Base-by-base conservation (phyloP, 1,140 invertebrate species). In the Zaprionus lachaisei region DNA sequence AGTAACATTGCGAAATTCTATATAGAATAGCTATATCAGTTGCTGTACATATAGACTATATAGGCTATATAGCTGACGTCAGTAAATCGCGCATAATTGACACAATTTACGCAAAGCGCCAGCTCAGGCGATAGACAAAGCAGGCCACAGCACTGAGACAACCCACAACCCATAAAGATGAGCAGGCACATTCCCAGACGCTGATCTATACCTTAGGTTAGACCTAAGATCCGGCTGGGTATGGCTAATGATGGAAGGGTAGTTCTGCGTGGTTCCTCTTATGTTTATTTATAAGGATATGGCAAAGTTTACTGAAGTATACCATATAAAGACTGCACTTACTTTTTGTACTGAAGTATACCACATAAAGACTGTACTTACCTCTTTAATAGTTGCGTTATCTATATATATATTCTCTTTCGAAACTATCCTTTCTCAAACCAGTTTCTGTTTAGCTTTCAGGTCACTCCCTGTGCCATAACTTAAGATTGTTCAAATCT, bases 61-160 rank as follows among this genome's bases (percentile, higher is more conserved):
- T 56, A 49, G 12, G 17, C 20, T 57, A 12, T 57, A 12, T 5
- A 28, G 38, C 51, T 75, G 66, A 70, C 68, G 68, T 58, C 44
- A 60, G 57, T 71, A 14, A 64, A 58, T 28, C 68, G 41, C 61
- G 37, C 55, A 17, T 14, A 62, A 62, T 56, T 77, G 69, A 72
- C 69, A 77, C 22, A 72, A 61, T 77, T 77, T 56, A 64, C 60
- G 24, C 73, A 70, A 64, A 72, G 20, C 56, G 68, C 20, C 56
- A 56, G 56, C 38, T 77, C 63, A 72, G 24, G 72, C 72, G 58
- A 75, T 76, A n/a, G 28, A 47, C 56, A 61, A 44, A 67, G 60
- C 41, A 51, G 47, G 54, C 57, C 57, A 65, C 2, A 15, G 14
- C 2, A 15, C 4, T 37, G 11, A 37, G 12, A 37, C n/a, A 47